These are phyloP conservation scores for Gambelia wislizenii DNA, from an alignment of 2,797 vertebrate genomes.

Conservation along the genomic window DNA sequence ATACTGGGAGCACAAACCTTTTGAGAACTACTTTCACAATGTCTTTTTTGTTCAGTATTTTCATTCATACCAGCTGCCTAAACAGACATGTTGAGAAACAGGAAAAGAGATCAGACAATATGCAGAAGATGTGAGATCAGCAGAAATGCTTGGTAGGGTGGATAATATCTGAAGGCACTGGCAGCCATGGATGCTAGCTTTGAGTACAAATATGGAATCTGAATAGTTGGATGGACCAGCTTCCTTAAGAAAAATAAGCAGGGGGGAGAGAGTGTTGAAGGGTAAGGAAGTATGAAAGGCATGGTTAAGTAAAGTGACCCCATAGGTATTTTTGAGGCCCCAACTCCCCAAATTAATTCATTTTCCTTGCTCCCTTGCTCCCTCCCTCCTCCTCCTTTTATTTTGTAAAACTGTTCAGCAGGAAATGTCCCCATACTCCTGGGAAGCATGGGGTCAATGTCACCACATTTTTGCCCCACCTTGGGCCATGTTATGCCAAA, in stretches of 20 bases:
- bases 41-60: slow-evolving; percentile 21
- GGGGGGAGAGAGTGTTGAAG: background rate
- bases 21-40: slow-evolving; percentile 52
- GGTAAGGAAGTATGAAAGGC: background rate
- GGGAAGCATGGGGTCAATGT: too few relatives aligned
- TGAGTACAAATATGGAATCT: background rate
- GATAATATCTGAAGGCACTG: background rate
- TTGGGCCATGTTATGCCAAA: too few relatives aligned
- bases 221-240: background rate
- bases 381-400: too few relatives aligned
- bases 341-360: too few relatives aligned
- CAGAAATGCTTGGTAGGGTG: background rate
- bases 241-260: background rate
- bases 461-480: too few relatives aligned
- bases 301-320: too few relatives aligned
- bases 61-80: slow-evolving; percentile 46
- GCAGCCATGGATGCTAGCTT: background rate
- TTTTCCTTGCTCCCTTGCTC: too few relatives aligned
- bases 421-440: too few relatives aligned
- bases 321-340: too few relatives aligned
- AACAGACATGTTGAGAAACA: slow-evolving; percentile 44
- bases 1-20: background rate
- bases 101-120: fast-evolving
- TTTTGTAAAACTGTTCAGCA: too few relatives aligned
- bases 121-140: background rate